These are phyloP conservation scores for Alentia gelatinosa DNA, from an alignment of 2,888 invertebrate genomes.

Conservation along the genomic window DNA sequence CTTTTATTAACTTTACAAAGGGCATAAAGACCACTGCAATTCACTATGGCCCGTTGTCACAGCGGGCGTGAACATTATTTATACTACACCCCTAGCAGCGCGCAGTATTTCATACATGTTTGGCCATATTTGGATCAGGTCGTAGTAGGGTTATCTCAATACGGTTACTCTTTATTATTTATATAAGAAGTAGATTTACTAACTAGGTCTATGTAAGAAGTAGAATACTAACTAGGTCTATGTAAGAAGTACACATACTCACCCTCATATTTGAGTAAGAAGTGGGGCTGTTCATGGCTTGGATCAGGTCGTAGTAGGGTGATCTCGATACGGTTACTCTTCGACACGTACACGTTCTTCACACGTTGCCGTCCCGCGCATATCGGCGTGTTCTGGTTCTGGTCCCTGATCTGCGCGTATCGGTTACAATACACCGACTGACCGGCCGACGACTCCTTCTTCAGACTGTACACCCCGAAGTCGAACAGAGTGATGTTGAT, in stretches of 20 bases:
- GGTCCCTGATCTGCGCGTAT: neutral
- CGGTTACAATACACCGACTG: conserved; percentile 18
- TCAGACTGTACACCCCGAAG: conserved; percentile 25
- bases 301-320: neutral
- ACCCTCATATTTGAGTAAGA: conserved; percentile 35
- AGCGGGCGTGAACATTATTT: too few species aligned
- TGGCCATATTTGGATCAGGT: too few species aligned
- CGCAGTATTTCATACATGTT: too few species aligned
- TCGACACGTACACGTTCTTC: conserved; percentile 32
- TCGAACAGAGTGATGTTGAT: conserved; percentile 62
- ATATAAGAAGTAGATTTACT: too few species aligned
- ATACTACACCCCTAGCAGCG: too few species aligned
- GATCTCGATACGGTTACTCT: neutral
- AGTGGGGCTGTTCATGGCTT: neutral
- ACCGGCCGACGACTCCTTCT: neutral
- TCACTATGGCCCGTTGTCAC: too few species aligned
- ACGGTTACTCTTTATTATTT: too few species aligned
- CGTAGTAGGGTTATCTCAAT: too few species aligned
- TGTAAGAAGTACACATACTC: neutral
- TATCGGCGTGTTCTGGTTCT: neutral
- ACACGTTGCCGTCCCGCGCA: neutral
- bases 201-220: too few species aligned
- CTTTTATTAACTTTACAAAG: too few species aligned
- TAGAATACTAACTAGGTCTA: too few species aligned
- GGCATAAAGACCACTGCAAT: too few species aligned